These are phyloP conservation scores for Marcusenius ussheri DNA, from an alignment of 2,113 vertebrate species.

Conservation along the genomic window DNA sequence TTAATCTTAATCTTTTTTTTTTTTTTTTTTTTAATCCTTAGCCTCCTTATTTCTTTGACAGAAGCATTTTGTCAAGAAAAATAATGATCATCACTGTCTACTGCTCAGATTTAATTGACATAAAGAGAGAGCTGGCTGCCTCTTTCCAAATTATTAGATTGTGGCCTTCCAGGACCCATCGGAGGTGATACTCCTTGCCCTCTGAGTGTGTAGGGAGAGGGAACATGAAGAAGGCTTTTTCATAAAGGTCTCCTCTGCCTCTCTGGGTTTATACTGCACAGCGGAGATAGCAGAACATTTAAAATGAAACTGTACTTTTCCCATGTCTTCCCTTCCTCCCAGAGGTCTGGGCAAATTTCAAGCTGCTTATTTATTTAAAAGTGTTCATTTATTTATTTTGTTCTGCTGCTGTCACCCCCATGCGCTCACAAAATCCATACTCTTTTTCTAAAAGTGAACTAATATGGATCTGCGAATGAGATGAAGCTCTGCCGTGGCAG, in stretches of 20 bases:
- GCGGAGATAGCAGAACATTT: neutral
- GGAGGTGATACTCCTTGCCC: neutral
- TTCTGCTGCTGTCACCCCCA: neutral
- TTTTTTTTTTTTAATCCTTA: neutral
- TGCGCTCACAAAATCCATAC: neutral
- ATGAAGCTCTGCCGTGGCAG: neutral
- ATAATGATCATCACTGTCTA: neutral
- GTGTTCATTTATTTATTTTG: slow-evolving; percentile 3
- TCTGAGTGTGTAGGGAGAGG: neutral
- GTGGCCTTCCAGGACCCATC: neutral
- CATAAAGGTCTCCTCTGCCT: neutral
- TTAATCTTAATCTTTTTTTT: too few species aligned
- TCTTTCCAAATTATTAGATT: neutral
- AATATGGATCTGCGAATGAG: neutral
- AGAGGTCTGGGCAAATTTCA: neutral
- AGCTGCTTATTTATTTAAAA: neutral
- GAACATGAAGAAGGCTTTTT: neutral
- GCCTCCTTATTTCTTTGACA: neutral
- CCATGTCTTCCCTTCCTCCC: neutral
- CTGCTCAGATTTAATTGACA: neutral
- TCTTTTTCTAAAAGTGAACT: neutral
- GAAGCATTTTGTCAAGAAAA: neutral
- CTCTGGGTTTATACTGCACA: neutral
- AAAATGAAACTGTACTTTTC: neutral
- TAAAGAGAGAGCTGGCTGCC: neutral